phyloP scores from a whole-genome alignment of 1,140 invertebrate species.

The Reticulitermes speratus region DNA sequence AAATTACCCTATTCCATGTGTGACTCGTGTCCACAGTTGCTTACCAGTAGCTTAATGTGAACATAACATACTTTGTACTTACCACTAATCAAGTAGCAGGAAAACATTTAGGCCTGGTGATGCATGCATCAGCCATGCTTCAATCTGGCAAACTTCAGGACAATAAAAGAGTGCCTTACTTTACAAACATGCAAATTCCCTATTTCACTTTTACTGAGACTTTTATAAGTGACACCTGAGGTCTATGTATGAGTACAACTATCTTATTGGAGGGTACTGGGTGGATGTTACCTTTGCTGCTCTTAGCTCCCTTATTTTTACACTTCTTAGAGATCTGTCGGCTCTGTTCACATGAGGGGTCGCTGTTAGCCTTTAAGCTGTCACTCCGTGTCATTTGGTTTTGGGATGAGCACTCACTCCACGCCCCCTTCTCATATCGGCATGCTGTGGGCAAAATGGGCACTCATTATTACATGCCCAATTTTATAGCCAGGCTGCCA shows the following conservation, averaged over 20 bases:
- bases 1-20: no score
- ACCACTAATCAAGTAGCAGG: background rate
- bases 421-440: constrained; percentile 73
- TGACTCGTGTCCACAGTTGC: no score
- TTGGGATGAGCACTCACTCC: constrained; percentile 66
- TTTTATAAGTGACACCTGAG: background rate
- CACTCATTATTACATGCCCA: constrained; percentile 18
- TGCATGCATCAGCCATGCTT: constrained; percentile 10
- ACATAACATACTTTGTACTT: background rate
- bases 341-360: constrained; percentile 68
- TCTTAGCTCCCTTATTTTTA: constrained; percentile 63
- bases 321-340: constrained; percentile 71
- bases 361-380: constrained; percentile 71
- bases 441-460: constrained; percentile 56
- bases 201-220: background rate
- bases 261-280: background rate
- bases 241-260: background rate
- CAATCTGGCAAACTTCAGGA: background rate
- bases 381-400: constrained; percentile 69
- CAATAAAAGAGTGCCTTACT: background rate
- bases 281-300: constrained; percentile 52
- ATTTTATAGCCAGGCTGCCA: background rate
- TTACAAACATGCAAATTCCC: background rate
- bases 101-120: background rate
- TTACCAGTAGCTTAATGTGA: no score